Percentiles rank a stretch among this genome's conserved stretches.
phyloP scores from a whole-genome alignment of 2,888 invertebrate genomes.

The Aromia moschata region DNA sequence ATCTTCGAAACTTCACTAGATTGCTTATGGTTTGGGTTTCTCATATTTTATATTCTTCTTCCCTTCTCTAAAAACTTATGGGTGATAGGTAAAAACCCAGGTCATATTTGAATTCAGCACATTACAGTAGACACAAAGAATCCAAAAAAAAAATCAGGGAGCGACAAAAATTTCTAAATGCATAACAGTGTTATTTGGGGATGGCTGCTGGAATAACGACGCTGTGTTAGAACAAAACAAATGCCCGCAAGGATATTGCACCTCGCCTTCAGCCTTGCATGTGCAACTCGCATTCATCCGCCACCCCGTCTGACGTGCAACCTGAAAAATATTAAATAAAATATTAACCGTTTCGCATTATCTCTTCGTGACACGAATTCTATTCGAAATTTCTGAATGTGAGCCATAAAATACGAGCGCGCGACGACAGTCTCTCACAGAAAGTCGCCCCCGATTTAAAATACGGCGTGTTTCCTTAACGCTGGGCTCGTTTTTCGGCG shows the following conservation, averaged over 20 bases:
- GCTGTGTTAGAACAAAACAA: conserved; percentile 52
- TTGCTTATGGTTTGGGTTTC: too few species aligned
- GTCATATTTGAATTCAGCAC: too few species aligned
- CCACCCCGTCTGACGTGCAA: conserved; percentile 44
- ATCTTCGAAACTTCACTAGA: too few species aligned
- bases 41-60: too few species aligned
- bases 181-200: conserved; percentile 42
- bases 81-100: too few species aligned
- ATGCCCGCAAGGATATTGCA: conserved; percentile 55
- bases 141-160: too few species aligned
- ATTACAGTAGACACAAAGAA: too few species aligned
- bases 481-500: background rate
- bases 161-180: too few species aligned
- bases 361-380: conserved; percentile 53
- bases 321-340: conserved; percentile 53
- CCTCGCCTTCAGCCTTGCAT: conserved; percentile 54
- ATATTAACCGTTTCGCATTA: conserved; percentile 52
- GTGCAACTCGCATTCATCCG: conserved; percentile 53
- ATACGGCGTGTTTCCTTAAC: background rate
- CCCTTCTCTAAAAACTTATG: too few species aligned
- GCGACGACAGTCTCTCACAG: conserved; percentile 14
- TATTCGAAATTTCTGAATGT: conserved; percentile 42
- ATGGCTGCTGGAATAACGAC: conserved; percentile 50
- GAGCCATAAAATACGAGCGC: conserved; percentile 17
- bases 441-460: conserved; percentile 2